Evolutionary conservation across 2,113 vertebrate species (phyloP), one percentile per base, ranked within the genome.

Genomic region (Cygnus buccinator): DNA sequence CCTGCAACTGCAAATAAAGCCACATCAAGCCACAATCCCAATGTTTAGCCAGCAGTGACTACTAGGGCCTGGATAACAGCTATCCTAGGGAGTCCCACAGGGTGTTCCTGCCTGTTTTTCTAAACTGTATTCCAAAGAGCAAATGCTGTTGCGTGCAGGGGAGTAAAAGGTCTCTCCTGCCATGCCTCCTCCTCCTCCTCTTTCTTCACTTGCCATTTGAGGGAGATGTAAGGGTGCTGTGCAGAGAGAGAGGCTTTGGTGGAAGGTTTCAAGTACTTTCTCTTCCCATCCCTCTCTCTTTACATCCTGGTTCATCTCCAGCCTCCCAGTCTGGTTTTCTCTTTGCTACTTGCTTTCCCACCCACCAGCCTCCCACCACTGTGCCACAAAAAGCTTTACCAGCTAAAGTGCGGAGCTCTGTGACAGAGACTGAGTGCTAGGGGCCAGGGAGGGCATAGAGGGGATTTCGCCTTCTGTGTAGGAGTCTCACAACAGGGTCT

Each of bases 301-400:
- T 75, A 57, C 71, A 81, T 83, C 70, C 59, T 74, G 57, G 90
- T 94, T 95, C 87, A 87, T 89, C 82, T 96, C 84, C 62, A 84
- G 88, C 87, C 33, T 97, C 43, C 44, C 92, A 96, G 77, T 67
- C 58, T 94, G 92, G 66, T 90, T 97, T 90, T 96, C 73, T 84
- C 84, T 87, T 72, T 62, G 67, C 55, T 89, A 19, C 89, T 98
- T 94, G 66, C 91, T 90, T 98, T 95, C 89, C 93, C 94, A 87
- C 97, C 96, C 97, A 97, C 97, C 46, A 35, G 89, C 95, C 96
- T 97, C 98, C 97, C 68, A 98, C 96, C 75, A 85, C 70, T 48
- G 77, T 0, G 12, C 96, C 96, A 95, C 98, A 95, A 96, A 97
- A 96, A 98, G 97, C 96, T 95, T 81, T 94, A 84, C 41, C 97